These are phyloP conservation scores for Corythornis leucogaster DNA, from an alignment of 2,797 vertebrate genomes.

Conservation along the genomic window DNA sequence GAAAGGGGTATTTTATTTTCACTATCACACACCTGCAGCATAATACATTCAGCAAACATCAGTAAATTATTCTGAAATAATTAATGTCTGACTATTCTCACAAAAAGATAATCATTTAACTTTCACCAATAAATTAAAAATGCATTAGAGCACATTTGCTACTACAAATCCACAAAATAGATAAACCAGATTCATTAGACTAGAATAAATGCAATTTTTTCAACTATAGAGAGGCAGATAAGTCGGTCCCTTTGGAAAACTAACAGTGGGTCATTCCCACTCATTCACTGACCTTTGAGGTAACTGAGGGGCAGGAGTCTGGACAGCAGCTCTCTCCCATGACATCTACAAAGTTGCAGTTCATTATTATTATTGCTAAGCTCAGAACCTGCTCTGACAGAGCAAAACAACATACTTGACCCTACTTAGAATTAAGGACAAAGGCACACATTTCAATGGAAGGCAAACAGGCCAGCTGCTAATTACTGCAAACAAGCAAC, in stretches of 20 bases:
- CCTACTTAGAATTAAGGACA: background rate
- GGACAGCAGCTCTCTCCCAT: constrained; percentile 25
- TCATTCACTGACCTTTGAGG: background rate
- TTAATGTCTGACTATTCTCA: constrained; percentile 11
- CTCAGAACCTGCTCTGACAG: constrained; percentile 18
- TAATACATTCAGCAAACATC: background rate
- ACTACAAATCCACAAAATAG: background rate
- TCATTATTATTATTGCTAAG: constrained; percentile 50
- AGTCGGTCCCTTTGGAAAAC: constrained; percentile 16
- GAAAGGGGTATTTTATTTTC: constrained; percentile 9
- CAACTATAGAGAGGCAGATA: background rate
- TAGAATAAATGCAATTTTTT: background rate
- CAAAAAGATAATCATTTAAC: constrained; percentile 19
- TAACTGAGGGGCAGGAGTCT: constrained; percentile 4
- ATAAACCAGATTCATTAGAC: constrained; percentile 15
- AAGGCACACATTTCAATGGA: background rate
- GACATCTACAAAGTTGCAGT: constrained; percentile 33
- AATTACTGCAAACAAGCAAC: background rate
- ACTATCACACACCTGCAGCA: background rate
- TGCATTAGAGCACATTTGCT: background rate
- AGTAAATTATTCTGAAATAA: constrained; percentile 7
- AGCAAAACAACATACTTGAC: constrained; percentile 7
- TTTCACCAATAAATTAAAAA: constrained; percentile 39
- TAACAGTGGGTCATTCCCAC: background rate
- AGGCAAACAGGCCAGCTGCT: background rate